Percentiles rank a stretch among this genome's conserved stretches.
These are phyloP conservation scores for Prolemur simus DNA, from an alignment of 2,113 vertebrate genomes.

Conservation along the genomic window DNA sequence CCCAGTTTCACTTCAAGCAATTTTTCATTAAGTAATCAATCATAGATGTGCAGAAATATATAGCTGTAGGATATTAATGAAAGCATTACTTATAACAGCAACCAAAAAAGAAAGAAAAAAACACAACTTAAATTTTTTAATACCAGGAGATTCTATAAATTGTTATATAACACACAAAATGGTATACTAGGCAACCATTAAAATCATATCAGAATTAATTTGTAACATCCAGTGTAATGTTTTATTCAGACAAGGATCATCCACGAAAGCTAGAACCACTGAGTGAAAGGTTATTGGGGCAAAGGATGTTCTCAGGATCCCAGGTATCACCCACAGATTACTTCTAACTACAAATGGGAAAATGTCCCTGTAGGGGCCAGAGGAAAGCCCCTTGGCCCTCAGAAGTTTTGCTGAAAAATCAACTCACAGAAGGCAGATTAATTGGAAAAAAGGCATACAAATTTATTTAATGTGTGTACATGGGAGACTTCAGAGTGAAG, in stretches of 20 bases:
- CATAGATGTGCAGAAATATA: background rate
- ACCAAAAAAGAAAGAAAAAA: background rate
- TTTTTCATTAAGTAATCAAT: conserved; percentile 3
- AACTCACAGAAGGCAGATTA: too few relatives aligned
- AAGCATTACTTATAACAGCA: background rate
- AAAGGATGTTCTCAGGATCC: background rate
- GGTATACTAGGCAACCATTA: background rate
- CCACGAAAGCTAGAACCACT: background rate
- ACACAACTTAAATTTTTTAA: background rate
- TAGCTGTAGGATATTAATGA: background rate
- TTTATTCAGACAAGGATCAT: background rate
- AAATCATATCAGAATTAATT: background rate
- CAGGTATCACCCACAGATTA: background rate
- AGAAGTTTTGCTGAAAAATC: too few relatives aligned
- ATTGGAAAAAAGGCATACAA: too few relatives aligned
- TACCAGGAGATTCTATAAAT: background rate
- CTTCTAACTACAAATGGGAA: background rate
- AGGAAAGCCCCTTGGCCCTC: too few relatives aligned
- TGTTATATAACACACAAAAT: background rate
- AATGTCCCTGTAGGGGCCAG: background rate
- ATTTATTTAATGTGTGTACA: too few relatives aligned
- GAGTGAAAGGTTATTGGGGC: background rate
- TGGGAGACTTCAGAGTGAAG: too few relatives aligned
- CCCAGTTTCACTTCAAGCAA: background rate
- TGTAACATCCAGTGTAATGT: background rate